A percentile compares a stretch with the other conserved stretches of the same genome.
Evolutionary conservation across 1,140 invertebrate genomes (phyloP).

Genomic region (Drosophila pallidifrons): DNA sequence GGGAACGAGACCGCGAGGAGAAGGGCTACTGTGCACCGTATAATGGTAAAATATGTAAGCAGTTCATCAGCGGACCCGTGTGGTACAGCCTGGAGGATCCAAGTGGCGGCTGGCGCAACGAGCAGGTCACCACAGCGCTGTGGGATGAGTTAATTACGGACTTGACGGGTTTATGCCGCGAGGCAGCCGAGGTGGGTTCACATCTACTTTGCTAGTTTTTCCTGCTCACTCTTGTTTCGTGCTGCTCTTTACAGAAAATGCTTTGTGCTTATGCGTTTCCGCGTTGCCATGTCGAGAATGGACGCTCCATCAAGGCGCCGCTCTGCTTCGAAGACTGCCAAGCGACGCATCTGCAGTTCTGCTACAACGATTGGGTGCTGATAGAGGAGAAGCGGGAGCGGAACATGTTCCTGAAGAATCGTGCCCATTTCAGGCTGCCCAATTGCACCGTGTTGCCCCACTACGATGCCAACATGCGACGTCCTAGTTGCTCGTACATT

Average conservation of each 20-base stretch:
- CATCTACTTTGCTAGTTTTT: background rate
- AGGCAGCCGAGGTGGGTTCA: conserved; percentile 90
- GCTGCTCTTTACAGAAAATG: conserved; percentile 87
- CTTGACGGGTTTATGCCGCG: conserved; percentile 92
- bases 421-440: conserved; percentile 94
- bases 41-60: conserved; percentile 94
- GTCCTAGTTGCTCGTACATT: conserved; percentile 91
- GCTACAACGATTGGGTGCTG: conserved; percentile 96
- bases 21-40: conserved; percentile 94
- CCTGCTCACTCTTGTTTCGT: conserved; percentile 2
- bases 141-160: conserved; percentile 94
- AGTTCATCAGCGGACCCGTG: conserved; percentile 91
- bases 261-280: conserved; percentile 97
- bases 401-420: conserved; percentile 91
- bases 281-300: conserved; percentile 90
- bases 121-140: conserved; percentile 92
- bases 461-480: conserved; percentile 86
- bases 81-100: conserved; percentile 91
- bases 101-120: conserved; percentile 91
- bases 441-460: conserved; percentile 93
- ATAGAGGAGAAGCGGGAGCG: conserved; percentile 95
- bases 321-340: conserved; percentile 97
- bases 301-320: conserved; percentile 87
- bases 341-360: conserved; percentile 95
- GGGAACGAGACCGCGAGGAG: conserved; percentile 65